Evolutionary conservation across 2,113 vertebrate genomes (phyloP).

Genomic region (Odocoileus virginianus): DNA sequence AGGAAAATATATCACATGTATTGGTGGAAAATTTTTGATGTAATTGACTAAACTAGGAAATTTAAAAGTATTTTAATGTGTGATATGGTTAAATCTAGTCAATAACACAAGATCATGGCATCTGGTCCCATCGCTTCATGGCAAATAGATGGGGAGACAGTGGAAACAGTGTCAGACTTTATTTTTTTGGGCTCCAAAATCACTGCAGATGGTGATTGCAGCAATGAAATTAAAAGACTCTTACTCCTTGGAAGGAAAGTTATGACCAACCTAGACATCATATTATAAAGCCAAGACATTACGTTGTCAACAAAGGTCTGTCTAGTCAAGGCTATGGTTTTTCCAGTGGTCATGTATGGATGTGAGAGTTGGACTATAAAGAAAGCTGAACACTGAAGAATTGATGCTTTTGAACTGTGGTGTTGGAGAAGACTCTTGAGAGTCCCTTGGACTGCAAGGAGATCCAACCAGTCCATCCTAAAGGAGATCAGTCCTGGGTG

Average conservation of each 20-base stretch:
- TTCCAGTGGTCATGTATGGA: neutral
- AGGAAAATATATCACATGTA: neutral
- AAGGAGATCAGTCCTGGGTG: neutral
- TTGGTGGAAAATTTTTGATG: neutral
- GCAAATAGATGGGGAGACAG: neutral
- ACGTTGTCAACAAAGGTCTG: neutral
- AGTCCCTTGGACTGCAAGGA: neutral
- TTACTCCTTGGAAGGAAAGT: neutral
- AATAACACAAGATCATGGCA: neutral
- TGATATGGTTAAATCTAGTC: neutral
- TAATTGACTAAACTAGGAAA: neutral
- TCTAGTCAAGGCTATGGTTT: neutral
- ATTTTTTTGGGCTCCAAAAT: neutral
- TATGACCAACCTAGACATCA: neutral
- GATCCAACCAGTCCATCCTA: neutral
- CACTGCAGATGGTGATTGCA: neutral
- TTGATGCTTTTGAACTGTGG: neutral
- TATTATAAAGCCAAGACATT: neutral
- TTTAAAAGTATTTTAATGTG: neutral
- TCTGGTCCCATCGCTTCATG: neutral
- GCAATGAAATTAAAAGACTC: neutral
- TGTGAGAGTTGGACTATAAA: neutral
- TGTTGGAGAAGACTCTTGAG: neutral
- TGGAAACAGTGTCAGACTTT: neutral
- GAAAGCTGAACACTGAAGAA: fast-evolving